These are phyloP conservation scores for Orthosia incerta DNA, from an alignment of 2,888 invertebrate species.

Conservation along the genomic window DNA sequence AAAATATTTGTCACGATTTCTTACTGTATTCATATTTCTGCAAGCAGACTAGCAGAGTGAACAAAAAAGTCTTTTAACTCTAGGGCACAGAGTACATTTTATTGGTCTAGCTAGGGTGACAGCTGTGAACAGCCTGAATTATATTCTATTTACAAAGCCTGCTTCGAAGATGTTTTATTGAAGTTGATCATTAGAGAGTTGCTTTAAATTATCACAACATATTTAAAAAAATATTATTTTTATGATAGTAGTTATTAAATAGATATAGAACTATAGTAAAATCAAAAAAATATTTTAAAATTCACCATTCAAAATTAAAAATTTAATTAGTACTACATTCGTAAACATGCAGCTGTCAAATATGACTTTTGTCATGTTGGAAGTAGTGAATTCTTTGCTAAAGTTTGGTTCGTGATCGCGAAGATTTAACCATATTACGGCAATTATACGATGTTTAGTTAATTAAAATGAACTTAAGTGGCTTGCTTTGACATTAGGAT, in stretches of 20 bases:
- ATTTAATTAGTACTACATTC: slow-evolving; percentile 8
- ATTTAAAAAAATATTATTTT: no score
- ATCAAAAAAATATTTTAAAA: neutral
- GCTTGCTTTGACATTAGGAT: slow-evolving; percentile 71
- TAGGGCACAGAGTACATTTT: no score
- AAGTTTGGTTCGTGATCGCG: slow-evolving; percentile 80
- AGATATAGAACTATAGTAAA: no score
- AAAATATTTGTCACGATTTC: slow-evolving; percentile 12
- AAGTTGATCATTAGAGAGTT: neutral
- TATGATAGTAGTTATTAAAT: no score
- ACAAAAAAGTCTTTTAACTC: neutral
- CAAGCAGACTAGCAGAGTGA: neutral
- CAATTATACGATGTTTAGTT: slow-evolving; percentile 71
- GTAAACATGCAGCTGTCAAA: slow-evolving; percentile 72
- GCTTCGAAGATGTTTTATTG: neutral
- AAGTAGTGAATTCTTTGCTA: slow-evolving; percentile 80
- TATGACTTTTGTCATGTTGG: slow-evolving; percentile 91
- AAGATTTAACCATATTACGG: slow-evolving; percentile 80
- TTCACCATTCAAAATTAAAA: neutral
- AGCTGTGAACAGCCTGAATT: slow-evolving; percentile 34
- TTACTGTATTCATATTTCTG: neutral
- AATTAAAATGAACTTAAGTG: slow-evolving; percentile 79
- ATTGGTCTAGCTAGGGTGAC: slow-evolving; percentile 29
- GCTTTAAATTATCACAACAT: no score
- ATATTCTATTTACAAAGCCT: slow-evolving; percentile 34